phyloP scores from a whole-genome alignment of 2,797 vertebrate species.

The Smutsia gigantea region DNA sequence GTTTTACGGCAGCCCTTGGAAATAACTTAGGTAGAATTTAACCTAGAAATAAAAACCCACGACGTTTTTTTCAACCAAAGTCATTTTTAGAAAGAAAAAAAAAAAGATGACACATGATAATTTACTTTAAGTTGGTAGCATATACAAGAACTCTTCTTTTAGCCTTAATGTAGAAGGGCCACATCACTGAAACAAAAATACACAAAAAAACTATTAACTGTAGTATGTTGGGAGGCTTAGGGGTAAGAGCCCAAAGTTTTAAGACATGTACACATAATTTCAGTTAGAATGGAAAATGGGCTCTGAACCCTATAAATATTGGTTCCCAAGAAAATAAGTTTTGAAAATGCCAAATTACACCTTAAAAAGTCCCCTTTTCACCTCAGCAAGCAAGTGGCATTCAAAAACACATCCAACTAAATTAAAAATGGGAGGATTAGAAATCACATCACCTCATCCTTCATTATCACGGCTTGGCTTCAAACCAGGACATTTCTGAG shows the following conservation, averaged over 20 bases:
- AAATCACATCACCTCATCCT: constrained; percentile 60
- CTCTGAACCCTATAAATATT: constrained; percentile 82
- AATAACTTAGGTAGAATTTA: neutral
- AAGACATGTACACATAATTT: constrained; percentile 69
- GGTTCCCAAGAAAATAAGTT: constrained; percentile 82
- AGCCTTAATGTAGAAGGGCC: neutral
- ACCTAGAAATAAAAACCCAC: constrained; percentile 22
- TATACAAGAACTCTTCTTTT: neutral
- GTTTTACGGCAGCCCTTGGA: neutral
- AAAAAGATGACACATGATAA: neutral
- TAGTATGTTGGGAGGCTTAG: neutral
- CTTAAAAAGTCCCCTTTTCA: constrained; percentile 72
- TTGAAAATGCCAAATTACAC: constrained; percentile 86
- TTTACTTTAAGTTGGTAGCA: neutral
- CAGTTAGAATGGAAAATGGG: constrained; percentile 83
- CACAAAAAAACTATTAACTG: constrained; percentile 46
- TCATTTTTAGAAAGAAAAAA: neutral
- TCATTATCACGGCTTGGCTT: constrained; percentile 4
- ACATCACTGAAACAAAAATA: constrained; percentile 49
- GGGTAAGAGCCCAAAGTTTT: neutral
- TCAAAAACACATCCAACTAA: constrained; percentile 60
- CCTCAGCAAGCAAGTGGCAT: constrained; percentile 66
- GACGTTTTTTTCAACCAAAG: constrained; percentile 16
- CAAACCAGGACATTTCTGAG: constrained; percentile 5
- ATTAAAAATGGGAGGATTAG: constrained; percentile 33